These are phyloP conservation scores for Cottoperca gobio DNA, from an alignment of 2,797 vertebrate genomes.

Conservation along the genomic window DNA sequence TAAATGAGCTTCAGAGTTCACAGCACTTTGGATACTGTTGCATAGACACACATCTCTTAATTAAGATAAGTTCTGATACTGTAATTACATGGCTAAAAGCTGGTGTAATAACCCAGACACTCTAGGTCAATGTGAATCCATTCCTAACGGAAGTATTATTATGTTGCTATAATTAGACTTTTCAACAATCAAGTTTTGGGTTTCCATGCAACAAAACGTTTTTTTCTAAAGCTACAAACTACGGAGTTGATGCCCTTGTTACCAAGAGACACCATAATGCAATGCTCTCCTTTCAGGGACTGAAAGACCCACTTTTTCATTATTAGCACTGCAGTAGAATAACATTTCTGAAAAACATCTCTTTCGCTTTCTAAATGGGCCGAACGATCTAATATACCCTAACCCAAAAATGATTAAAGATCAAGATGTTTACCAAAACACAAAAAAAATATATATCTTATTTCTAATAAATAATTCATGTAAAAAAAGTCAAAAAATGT, in stretches of 20 bases:
- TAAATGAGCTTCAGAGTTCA: not conserved
- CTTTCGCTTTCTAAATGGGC: not conserved
- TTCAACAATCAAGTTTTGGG: not conserved
- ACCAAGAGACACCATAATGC: not conserved
- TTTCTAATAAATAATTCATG: not conserved
- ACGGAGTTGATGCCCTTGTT: not conserved
- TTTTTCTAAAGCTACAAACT: not conserved
- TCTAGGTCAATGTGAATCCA: not conserved
- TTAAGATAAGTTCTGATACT: not conserved
- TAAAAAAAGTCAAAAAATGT: not conserved
- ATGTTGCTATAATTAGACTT: not conserved
- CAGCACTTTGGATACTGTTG: not conserved
- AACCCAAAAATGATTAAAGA: not conserved
- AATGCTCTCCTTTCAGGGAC: not conserved
- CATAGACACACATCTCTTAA: not conserved
- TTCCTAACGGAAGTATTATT: not conserved
- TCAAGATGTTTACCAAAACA: not conserved
- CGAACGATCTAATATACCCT: not conserved
- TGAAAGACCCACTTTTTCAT: constrained; percentile 10
- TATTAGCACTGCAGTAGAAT: not conserved
- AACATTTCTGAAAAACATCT: not conserved
- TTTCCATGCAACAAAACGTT: constrained; percentile 8
- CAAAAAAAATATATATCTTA: not conserved
- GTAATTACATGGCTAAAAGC: not conserved
- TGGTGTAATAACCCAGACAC: not conserved